Evolutionary conservation across 2,797 vertebrate genomes (phyloP), one percentile per base, ranked within the genome.

Genomic region (Catamblyrhynchus diadema): DNA sequence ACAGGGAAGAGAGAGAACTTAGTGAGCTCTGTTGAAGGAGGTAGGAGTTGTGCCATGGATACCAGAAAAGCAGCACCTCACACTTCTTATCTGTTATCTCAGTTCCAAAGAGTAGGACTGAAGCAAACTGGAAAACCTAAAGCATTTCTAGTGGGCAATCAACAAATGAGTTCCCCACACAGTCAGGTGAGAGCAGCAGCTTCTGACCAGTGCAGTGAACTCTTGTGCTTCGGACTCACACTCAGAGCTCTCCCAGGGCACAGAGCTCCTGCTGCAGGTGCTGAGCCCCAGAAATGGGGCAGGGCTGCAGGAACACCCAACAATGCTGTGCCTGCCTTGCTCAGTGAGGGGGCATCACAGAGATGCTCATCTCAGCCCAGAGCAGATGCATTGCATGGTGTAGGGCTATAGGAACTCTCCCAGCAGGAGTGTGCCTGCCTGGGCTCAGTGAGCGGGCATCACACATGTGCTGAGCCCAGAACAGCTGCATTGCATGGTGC

Each of bases 401-500:
- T 15, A 50, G 10, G 4, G 44, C 44, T 45, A 21, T 21, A 45
- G 37, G 37, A 37, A 37, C 37, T 37, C 37, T 10, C n/a, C n/a
- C n/a, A n/a, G n/a, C n/a, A n/a, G n/a, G n/a, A n/a, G n/a, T 53
- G 51, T 51, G 50, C 50, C 45, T 47, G 45, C 22, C 48, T 50
- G n/a, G n/a, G 51, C n/a, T n/a, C n/a, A n/a, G n/a, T n/a, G 28
- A n/a, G 22, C 8, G 47, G 8, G 33, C 47, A 42, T 7, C 59
- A 5, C 48, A 6, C 17, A 30, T 51, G 30, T 25, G 56, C 7
- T 8, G 27, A 1, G 23, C 8, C 44, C 37, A 44, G 13, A 33
- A 33, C 10, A 56, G 37, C n/a, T 61, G 25, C 3, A 1, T 4
- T 33, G 15, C 4, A 1, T 0, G 2, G 21, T 10, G 51, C 17